Percentiles rank a stretch among this genome's conserved stretches.
Conservation (phyloP, 2,797 vertebrate genomes). For the Paguma larvata region DNA sequence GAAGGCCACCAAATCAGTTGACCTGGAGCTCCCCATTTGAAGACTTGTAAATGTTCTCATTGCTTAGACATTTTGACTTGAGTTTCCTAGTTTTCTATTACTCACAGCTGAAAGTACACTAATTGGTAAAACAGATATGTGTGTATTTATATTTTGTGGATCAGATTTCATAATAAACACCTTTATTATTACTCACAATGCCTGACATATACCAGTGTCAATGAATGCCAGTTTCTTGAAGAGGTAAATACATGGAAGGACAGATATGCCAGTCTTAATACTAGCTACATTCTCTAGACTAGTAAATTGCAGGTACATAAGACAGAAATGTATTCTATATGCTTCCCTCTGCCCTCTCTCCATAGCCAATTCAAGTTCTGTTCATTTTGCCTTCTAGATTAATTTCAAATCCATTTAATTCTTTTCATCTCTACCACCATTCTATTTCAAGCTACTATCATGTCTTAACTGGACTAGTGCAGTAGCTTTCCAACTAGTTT, state of each 20-base stretch:
- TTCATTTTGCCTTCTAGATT: constrained; percentile 37
- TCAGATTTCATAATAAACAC: constrained; percentile 3
- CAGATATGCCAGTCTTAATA: not conserved
- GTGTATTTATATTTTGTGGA: not conserved
- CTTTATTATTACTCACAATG: constrained; percentile 5
- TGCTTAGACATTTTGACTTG: constrained; percentile 43
- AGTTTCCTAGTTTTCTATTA: constrained; percentile 11
- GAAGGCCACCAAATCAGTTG: not conserved
- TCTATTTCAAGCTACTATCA: not conserved
- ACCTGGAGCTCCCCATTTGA: not conserved
- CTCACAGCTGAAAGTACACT: constrained; percentile 27
- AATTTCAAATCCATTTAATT: not conserved
- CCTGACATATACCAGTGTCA: constrained; percentile 10
- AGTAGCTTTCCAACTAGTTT: constrained; percentile 13
- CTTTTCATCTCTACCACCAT: constrained; percentile 2
- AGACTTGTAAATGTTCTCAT: not conserved
- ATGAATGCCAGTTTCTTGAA: not conserved
- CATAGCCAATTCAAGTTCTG: not conserved
- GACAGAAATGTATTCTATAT: not conserved
- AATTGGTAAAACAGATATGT: not conserved
- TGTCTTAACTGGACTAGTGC: not conserved
- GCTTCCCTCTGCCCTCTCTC: not conserved
- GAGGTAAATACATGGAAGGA: not conserved
- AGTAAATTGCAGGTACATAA: not conserved
- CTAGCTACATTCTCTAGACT: not conserved